Evolutionary conservation across 2,797 vertebrate species (phyloP).

Genomic region (Helarctos malayanus): DNA sequence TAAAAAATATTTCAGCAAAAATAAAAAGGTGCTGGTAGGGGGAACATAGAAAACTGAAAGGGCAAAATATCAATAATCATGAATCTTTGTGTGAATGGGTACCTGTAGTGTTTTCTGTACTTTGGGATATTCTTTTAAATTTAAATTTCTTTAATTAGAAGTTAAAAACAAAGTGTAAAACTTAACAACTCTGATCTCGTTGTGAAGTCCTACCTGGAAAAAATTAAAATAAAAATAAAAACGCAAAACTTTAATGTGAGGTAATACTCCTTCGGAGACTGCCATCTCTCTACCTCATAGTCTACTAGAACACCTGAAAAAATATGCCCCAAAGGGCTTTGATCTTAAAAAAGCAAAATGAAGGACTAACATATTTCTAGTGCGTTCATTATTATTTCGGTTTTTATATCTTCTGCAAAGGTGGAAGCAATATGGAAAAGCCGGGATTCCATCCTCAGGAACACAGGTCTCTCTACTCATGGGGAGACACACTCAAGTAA

Average conservation of each 20-base stretch:
- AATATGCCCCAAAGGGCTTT: neutral
- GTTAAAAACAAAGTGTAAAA: conserved; percentile 49
- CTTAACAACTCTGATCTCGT: neutral
- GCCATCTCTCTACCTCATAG: neutral
- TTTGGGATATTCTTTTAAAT: conserved; percentile 15
- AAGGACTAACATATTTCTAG: neutral
- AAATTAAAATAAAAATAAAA: conserved; percentile 18
- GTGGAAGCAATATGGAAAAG: conserved; percentile 18
- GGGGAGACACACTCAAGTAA: conserved; percentile 43
- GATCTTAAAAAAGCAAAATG: neutral
- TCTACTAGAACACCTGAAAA: conserved; percentile 40
- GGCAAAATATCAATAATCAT: neutral
- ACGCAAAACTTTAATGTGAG: neutral
- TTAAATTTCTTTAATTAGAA: neutral
- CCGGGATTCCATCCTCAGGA: conserved; percentile 23
- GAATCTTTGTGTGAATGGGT: neutral
- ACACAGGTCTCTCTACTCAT: neutral
- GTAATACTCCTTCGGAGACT: neutral
- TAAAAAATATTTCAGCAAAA: conserved; percentile 43
- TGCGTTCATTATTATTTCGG: conserved; percentile 15
- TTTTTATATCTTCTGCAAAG: conserved; percentile 46
- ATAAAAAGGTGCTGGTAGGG: neutral
- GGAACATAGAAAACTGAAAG: neutral
- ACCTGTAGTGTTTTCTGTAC: neutral
- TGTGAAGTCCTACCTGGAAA: conserved; percentile 20